Base-by-base conservation (phyloP, 2,113 vertebrate genomes). In the Oncorhynchus keta region DNA sequence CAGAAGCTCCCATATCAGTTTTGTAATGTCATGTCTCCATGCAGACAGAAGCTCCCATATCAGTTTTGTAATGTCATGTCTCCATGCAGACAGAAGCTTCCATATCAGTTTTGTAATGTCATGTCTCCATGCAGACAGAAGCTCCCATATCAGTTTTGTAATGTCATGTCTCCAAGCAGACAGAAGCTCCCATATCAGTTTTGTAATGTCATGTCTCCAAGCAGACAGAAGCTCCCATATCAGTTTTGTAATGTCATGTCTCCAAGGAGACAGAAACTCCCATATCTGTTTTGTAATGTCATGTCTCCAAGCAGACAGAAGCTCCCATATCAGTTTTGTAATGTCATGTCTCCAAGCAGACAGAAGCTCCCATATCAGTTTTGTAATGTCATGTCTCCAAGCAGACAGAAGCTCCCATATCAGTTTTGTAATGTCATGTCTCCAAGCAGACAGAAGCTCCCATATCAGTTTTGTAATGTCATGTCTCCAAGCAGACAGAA, bases 241-340 rank as follows among this genome's bases (percentile, higher is more conserved):
- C 24, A 1, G n/a, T 26, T 26, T 26, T 26, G 24, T 26, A 26
- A 13, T 3, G 14, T 57, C 51, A 57, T 20, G 18, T 57, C 55
- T 57, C 39, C 83, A 85, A 86, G 83, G 9, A 11, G 2, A 45
- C 8, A 45, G 51, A 55, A 55, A n/a, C n/a, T 18, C 51, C 51
- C 14, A 16, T 62, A 4, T 55, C 51, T 0, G 24, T 24, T 24
- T 24, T 24, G 24, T 24, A 24, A 24, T 3, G 14, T 57, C 51
- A 57, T 20, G 3, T 57, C 55, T 57, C 39, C 83, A 85, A 86
- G 84, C 24, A 24, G 24, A 24, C 39, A 11, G 39, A 45, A 26
- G 1, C 24, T 26, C 24, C 24, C 24, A 24, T 24, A 24, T 24
- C 24, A 24, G 3, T 55, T 62, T 22, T 22, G 82, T 8, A 7